phyloP scores from a whole-genome alignment of 1,140 invertebrate species.

The Pogonognathellus flavescens region DNA sequence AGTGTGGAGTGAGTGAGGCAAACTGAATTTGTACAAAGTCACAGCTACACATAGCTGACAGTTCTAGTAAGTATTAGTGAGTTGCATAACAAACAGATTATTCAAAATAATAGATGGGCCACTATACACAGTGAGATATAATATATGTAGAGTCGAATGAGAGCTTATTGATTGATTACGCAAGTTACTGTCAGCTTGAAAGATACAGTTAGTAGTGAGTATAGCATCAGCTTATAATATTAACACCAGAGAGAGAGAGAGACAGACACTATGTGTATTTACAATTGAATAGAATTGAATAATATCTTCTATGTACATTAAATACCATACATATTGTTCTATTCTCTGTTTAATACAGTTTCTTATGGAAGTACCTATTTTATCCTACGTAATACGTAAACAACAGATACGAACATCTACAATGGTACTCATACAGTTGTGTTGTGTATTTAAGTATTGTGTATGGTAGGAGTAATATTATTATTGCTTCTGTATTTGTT shows the following conservation, averaged over 20 bases:
- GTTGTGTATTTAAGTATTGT: too few relatives aligned
- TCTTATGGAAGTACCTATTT: too few relatives aligned
- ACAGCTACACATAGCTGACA: neutral
- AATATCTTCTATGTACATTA: too few relatives aligned
- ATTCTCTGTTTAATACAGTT: too few relatives aligned
- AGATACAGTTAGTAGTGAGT: conserved; percentile 19
- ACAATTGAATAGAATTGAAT: too few relatives aligned
- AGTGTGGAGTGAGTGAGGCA: neutral
- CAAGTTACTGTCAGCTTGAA: conserved; percentile 39
- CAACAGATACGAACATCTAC: too few relatives aligned
- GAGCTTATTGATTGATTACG: conserved; percentile 48
- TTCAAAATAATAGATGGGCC: conserved; percentile 11
- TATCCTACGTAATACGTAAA: too few relatives aligned
- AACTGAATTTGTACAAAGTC: neutral
- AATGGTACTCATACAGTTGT: too few relatives aligned
- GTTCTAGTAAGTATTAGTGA: conserved; percentile 8
- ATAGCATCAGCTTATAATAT: neutral
- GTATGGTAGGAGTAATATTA: too few relatives aligned
- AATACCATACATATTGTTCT: too few relatives aligned
- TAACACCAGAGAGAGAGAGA: neutral
- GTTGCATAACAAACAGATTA: conserved; percentile 24
- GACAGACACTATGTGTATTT: neutral
- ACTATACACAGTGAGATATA: too few relatives aligned
- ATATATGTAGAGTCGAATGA: neutral
- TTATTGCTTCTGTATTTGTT: too few relatives aligned